phyloP scores from a whole-genome alignment of 2,888 invertebrate species.

The Diloba caeruleocephala region DNA sequence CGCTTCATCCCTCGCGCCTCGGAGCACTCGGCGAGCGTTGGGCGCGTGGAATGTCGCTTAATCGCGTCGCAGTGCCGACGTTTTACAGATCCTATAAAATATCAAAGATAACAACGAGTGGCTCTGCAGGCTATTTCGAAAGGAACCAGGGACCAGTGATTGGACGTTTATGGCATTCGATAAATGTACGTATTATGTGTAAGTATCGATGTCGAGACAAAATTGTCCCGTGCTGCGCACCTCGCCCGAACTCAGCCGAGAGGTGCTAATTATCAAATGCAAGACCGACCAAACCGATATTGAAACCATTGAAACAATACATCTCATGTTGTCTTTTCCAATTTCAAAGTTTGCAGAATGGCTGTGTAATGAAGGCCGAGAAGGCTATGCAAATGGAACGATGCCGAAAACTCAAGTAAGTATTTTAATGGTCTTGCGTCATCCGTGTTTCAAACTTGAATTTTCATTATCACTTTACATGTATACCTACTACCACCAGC shows the following conservation, averaged over 20 bases:
- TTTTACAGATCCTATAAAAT: constrained; percentile 89
- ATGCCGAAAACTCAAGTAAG: constrained; percentile 86
- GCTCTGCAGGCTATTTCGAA: constrained; percentile 76
- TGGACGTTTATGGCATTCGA: constrained; percentile 86
- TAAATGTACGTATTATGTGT: constrained; percentile 80
- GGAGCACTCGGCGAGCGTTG: constrained; percentile 60
- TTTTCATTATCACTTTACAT: constrained; percentile 88
- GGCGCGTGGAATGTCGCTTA: constrained; percentile 82
- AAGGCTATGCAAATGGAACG: constrained; percentile 85
- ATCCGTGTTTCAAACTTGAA: constrained; percentile 88
- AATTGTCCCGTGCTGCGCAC: constrained; percentile 67
- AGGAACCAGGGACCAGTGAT: constrained; percentile 77
- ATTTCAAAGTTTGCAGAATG: constrained; percentile 88
- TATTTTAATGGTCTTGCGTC: constrained; percentile 89
- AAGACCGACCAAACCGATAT: constrained; percentile 84
- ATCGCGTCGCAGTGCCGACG: constrained; percentile 85
- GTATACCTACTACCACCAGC: constrained; percentile 83
- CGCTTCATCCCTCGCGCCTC: constrained; percentile 62
- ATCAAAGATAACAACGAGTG: constrained; percentile 87
- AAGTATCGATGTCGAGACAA: constrained; percentile 67
- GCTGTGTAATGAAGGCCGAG: constrained; percentile 87
- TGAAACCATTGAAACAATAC: constrained; percentile 88
- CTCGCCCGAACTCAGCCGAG: constrained; percentile 67
- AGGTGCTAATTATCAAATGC: constrained; percentile 89
- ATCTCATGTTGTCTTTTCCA: constrained; percentile 85